phyloP scores from a whole-genome alignment of 2,113 vertebrate species.

The Oreochromis tanganicae region DNA sequence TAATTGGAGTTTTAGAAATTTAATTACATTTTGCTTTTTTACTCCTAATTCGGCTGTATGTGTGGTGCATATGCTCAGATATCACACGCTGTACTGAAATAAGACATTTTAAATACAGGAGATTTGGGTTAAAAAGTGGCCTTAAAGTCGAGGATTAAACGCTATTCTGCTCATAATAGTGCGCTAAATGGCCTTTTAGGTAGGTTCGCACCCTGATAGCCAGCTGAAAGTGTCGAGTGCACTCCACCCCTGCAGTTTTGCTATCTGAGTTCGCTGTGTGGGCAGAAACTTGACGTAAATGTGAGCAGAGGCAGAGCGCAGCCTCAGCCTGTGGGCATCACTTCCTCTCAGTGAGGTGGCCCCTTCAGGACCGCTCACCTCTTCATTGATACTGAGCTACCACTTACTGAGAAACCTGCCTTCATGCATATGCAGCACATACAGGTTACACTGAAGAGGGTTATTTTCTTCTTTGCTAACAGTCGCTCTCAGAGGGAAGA shows the following conservation, averaged over 20 bases:
- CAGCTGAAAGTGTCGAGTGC: neutral
- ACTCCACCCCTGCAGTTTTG: neutral
- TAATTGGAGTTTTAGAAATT: neutral
- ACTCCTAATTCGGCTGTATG: fast-evolving
- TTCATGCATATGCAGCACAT: neutral
- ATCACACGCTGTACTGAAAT: neutral
- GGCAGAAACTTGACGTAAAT: neutral
- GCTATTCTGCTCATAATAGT: neutral
- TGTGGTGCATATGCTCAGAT: neutral
- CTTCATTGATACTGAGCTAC: neutral
- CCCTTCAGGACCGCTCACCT: neutral
- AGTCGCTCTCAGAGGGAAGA: neutral
- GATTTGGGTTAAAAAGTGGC: neutral
- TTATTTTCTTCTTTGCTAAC: neutral
- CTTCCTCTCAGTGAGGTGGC: neutral
- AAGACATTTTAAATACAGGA: neutral
- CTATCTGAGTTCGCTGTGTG: neutral
- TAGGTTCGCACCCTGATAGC: neutral
- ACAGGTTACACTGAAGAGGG: too few relatives aligned
- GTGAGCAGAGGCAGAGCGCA: neutral
- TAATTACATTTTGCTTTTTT: neutral
- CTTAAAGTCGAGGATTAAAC: neutral
- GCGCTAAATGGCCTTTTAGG: neutral
- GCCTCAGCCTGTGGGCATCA: neutral
- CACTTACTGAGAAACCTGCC: fast-evolving